These are phyloP conservation scores for Holacanthella duospinosa DNA, from an alignment of 2,888 invertebrate species.

Conservation along the genomic window DNA sequence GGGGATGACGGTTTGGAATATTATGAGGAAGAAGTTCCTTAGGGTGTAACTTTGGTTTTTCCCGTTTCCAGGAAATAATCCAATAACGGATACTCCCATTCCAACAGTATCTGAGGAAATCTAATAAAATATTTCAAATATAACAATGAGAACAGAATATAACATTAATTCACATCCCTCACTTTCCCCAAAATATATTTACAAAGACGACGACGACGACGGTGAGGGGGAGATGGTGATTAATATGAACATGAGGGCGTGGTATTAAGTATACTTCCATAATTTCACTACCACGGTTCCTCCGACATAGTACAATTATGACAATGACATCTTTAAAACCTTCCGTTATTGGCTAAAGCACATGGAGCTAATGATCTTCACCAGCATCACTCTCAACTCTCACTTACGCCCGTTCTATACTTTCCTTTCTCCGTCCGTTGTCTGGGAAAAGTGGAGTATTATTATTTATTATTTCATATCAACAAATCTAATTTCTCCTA, in stretches of 20 bases:
- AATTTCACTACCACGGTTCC: too few relatives aligned
- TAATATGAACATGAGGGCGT: not conserved
- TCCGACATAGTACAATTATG: not conserved
- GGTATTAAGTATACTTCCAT: not conserved
- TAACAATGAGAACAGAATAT: not conserved
- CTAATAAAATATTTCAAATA: constrained; percentile 1
- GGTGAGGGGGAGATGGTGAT: not conserved
- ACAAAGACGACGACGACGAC: not conserved
- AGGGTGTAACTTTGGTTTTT: too few relatives aligned
- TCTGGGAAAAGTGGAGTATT: too few relatives aligned
- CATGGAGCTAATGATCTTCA: too few relatives aligned
- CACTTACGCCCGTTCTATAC: too few relatives aligned
- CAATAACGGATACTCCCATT: not conserved
- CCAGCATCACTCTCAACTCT: too few relatives aligned
- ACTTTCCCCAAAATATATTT: not conserved
- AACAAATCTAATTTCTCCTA: too few relatives aligned
- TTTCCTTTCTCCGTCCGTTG: too few relatives aligned
- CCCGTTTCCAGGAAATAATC: not conserved
- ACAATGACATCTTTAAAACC: not conserved
- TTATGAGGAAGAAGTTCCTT: too few relatives aligned
- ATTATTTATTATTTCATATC: too few relatives aligned
- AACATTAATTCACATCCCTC: not conserved
- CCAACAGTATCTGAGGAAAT: not conserved
- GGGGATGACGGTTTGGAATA: too few relatives aligned
- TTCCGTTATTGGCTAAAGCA: too few relatives aligned